Evolutionary conservation across 2,113 vertebrate species (phyloP), one percentile per base, ranked within the genome.

Genomic region (Myrmecophaga tridactyla): DNA sequence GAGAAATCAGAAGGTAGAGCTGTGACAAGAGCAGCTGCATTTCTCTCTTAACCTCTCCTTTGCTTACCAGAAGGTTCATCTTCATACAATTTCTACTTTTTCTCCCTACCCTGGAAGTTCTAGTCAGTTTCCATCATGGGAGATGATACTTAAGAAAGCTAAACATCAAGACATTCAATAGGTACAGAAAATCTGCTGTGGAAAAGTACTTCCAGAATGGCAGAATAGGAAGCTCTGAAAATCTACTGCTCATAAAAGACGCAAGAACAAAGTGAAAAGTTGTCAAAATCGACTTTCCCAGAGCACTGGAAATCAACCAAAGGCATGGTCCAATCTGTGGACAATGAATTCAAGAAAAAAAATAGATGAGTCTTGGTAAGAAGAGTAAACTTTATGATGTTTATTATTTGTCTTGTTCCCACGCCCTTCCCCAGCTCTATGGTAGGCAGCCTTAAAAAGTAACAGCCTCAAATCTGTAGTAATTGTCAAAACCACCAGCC

Each of bases 1-100:
- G 14, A 27, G 5, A 7, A 23, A 7, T 34, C 36, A 39, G n/a
- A 34, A 3, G 9, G 31, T 6, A 18, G n/a, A 3, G 7, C 3
- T 23, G 27, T 10, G 1, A 34, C 6, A 43, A 10, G 13, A 41
- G 10, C 1, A 4, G 48, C 11, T 2, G 10, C 11, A 23, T 6
- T 58, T 2, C 1, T 34, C 46, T 36, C 53, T 20, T 1, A 70
- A 21, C 4, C 20, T 72, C 41, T 84, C 2, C 27, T 67, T 73
- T 34, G 4, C 10, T 25, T 27, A 78, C 20, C 62, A 78, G 7
- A 78, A 9, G 0, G 8, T n/a, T 53, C 3, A 43, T 18, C 21
- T 20, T 76, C 53, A 9, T 56, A 5, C 46, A 18, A 15, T 60
- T 65, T 60, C 73, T 13, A 72, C 2, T 43, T 12, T 77, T 63